Base-by-base conservation (phyloP, 1,140 invertebrate genomes). In the Gryllus bimaculatus region DNA sequence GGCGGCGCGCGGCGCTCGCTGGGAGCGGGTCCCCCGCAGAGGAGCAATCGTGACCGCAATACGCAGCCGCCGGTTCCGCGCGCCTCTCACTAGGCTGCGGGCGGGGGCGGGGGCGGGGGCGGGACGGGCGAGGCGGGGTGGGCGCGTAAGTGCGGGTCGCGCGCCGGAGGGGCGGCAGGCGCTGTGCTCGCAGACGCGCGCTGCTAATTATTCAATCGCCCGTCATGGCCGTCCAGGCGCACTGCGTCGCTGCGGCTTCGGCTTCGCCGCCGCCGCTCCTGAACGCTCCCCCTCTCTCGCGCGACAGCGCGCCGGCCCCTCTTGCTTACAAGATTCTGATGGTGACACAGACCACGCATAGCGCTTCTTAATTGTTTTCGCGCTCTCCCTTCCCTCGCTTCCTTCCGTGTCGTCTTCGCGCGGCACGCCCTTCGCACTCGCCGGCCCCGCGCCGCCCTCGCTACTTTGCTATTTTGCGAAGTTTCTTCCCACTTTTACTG, bases 261-360 rank as follows among this genome's bases (percentile, higher is more conserved):
- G 54, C 54, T 0, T 2, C n/a, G n/a, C 10, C 10, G 54, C 54
- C 18, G 54, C 54, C 18, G 49, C 49, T 54, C 49, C 49, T 54
- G 49, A 54, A 15, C 54, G 10, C 54, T 66, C 54, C 54, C 18
- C 54, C 10, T 66, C 10, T 66, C 54, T 10, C 7, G 10, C 54
- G 18, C 54, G 54, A 10, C 18, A 13, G 7, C 54, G 54, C 54
- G 54, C 54, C 54, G 18, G 18, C 54, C 54, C 54, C 54, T 66
- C 54, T 66, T 66, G 54, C 54, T 66, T 66, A 66, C 54, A 66
- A 66, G 54, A 66, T 66, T 66, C 54, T 66, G 54, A 66, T 66
- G 54, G 54, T 66, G 54, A 66, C 54, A 66, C 18, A 66, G 54
- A 66, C 54, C 54, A 66, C 54, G 54, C 54, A 18, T 66, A 66